These are phyloP conservation scores for Zaprionus camerounensis DNA, from an alignment of 1,140 invertebrate species.

Conservation along the genomic window DNA sequence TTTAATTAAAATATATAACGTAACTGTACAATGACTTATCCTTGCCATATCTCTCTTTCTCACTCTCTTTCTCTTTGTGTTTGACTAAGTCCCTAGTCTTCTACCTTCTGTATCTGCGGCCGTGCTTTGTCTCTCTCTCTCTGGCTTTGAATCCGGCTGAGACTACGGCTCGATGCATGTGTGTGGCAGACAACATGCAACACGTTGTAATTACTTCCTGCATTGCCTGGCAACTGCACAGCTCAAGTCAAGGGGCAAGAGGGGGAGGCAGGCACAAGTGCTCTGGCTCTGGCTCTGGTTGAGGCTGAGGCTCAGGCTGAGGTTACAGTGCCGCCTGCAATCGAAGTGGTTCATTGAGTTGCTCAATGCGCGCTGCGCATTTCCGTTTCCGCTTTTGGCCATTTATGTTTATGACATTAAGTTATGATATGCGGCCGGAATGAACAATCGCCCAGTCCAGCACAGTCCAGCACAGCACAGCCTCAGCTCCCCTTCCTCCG, in stretches of 20 bases:
- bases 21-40: background rate
- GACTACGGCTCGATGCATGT: background rate
- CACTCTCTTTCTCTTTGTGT: background rate
- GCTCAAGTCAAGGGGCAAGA: background rate
- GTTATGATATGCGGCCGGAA: slow-evolving; percentile 45
- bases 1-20: slow-evolving; percentile 63
- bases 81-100: slow-evolving; percentile 1
- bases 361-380: slow-evolving; percentile 49
- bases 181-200: slow-evolving; percentile 28
- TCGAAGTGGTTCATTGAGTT: slow-evolving; percentile 42
- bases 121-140: background rate
- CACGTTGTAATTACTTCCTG: slow-evolving; percentile 56
- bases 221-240: slow-evolving; percentile 13
- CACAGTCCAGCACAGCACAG: background rate
- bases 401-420: slow-evolving; percentile 60
- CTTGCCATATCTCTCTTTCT: background rate
- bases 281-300: background rate
- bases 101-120: background rate
- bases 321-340: slow-evolving; percentile 8
- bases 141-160: background rate
- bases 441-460: slow-evolving; percentile 14
- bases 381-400: slow-evolving; percentile 58
- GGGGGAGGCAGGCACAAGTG: background rate
- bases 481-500: background rate
- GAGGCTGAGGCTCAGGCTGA: background rate